A percentile compares a stretch with the other conserved stretches of the same genome.
Evolutionary conservation across 2,797 vertebrate genomes (phyloP).

Genomic region (Valencia hispanica): DNA sequence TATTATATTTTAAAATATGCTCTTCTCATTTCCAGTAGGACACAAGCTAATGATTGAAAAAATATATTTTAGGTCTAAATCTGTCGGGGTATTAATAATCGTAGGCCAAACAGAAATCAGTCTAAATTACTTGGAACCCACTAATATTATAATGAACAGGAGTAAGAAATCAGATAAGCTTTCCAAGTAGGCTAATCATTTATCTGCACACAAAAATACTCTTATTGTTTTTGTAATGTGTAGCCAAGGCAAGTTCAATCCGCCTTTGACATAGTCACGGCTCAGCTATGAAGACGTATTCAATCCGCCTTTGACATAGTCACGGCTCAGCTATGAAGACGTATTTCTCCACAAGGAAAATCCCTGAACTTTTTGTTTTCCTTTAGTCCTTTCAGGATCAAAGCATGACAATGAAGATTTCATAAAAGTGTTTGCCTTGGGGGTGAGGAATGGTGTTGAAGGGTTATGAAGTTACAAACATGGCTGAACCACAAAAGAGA

Average conservation of each 20-base stretch:
- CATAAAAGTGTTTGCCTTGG: constrained; percentile 45
- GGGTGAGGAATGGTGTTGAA: constrained; percentile 15
- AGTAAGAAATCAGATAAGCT: neutral
- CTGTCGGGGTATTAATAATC: neutral
- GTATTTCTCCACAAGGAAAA: constrained; percentile 52
- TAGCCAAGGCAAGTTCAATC: neutral
- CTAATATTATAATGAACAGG: neutral
- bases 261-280: neutral
- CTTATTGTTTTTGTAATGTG: constrained; percentile 6
- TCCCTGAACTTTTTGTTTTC: constrained; percentile 30
- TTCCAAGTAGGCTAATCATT: neutral
- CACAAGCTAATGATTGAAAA: neutral
- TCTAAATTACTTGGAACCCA: neutral
- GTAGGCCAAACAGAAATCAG: neutral
- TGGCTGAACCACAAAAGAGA: constrained; percentile 56
- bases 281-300: too few species aligned
- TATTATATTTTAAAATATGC: neutral
- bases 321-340: constrained; percentile 11
- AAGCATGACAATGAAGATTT: constrained; percentile 43
- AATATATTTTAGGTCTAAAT: neutral
- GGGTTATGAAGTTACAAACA: constrained; percentile 49
- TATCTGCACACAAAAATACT: too few species aligned
- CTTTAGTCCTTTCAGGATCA: constrained; percentile 31
- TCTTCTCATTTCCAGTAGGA: neutral
- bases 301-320: neutral